A percentile compares a stretch with the other conserved stretches of the same genome.
Evolutionary conservation across 2,113 vertebrate genomes (phyloP).

Genomic region (Esox niger): DNA sequence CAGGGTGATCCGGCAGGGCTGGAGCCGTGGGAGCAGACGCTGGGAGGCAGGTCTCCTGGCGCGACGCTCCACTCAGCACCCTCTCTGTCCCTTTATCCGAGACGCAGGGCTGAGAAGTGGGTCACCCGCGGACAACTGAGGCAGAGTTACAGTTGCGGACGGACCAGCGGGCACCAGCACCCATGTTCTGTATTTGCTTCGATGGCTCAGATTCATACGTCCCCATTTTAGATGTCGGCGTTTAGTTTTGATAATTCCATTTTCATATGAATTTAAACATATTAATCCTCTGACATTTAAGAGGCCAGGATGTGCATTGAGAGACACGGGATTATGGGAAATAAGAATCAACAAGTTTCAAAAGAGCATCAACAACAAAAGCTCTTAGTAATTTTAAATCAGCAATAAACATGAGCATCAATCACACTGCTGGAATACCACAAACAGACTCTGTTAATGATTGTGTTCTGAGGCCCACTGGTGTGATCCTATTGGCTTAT

Average conservation of each 20-base stretch:
- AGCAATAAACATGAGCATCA: too few species aligned
- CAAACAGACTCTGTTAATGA: too few species aligned
- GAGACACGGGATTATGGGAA: not conserved
- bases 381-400: too few species aligned
- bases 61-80: conserved; percentile 12
- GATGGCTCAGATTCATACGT: too few species aligned
- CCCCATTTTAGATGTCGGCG: too few species aligned
- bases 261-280: too few species aligned
- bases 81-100: conserved; percentile 17
- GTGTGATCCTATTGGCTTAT: not conserved
- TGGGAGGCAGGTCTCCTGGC: conserved; percentile 13
- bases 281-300: not conserved
- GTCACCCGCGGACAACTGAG: conserved; percentile 33
- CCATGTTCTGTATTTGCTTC: too few species aligned
- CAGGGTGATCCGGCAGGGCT: conserved; percentile 16
- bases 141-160: conserved; percentile 37
- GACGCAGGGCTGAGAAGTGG: conserved; percentile 39
- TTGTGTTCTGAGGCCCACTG: too few species aligned
- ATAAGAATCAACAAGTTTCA: too few species aligned
- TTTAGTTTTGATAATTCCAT: too few species aligned
- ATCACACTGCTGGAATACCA: too few species aligned
- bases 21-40: conserved; percentile 36
- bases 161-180: not conserved
- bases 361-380: too few species aligned
- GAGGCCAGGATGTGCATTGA: conserved; percentile 12